Evolutionary conservation across 1,140 invertebrate genomes (phyloP), one percentile per base, ranked within the genome.

Genomic region (Battus philenor): DNA sequence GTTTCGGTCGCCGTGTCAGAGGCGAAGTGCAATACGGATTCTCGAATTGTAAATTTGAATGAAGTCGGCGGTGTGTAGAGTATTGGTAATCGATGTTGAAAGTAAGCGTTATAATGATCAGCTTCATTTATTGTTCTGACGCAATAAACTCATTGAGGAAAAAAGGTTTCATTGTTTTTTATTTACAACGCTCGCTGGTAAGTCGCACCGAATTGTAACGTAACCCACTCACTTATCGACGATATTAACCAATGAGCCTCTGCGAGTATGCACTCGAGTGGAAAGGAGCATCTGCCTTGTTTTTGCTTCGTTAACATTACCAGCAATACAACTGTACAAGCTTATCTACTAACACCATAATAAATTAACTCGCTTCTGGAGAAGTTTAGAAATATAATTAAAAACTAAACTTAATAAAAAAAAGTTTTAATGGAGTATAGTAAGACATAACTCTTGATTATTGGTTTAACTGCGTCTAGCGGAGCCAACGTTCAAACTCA

Each of bases 71-170:
- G 54, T 47, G 63, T 75, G 75, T 81, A 80, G 68, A 77, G 54
- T 82, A 80, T 69, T 80, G 64, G 70, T 85, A 85, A 80, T 85
- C 66, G 77, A 77, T 85, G 81, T 85, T 85, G 79, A 85, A 81
- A 85, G 77, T 85, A 85, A 83, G 70, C 75, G 79, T 83, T 85
- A 78, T 76, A 55, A 78, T 75, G 77, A 80, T 81, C 78, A 72
- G 78, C 81, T 85, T 85, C 78, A 82, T 78, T 84, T 78, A 79
- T 81, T 85, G 81, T 85, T 85, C 76, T 79, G 71, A 60, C 78
- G 74, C 77, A 85, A 81, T 85, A 85, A 85, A 85, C 67, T 76
- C 70, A 84, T 81, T 82, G 73, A 82, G 69, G 70, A 74, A 79
- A 71, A 77, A 68, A 59, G 54, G 44, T 43, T 60, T 62, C 54